A percentile compares a stretch with the other conserved stretches of the same genome.
These are phyloP conservation scores for Trypoxylus dichotomus DNA, from an alignment of 1,140 invertebrate species.

Conservation along the genomic window DNA sequence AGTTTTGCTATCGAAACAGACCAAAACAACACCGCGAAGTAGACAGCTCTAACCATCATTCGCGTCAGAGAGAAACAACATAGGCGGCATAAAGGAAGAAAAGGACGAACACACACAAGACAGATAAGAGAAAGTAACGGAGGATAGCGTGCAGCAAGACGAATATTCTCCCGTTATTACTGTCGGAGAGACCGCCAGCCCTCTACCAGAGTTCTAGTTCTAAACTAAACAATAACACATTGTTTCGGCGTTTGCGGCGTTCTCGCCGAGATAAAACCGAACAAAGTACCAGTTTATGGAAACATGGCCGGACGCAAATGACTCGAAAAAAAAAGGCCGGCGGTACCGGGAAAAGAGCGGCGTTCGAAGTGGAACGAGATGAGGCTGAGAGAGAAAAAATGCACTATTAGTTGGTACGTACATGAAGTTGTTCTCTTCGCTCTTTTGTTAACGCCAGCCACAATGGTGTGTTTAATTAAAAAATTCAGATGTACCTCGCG, in stretches of 20 bases:
- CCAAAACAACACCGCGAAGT: too few relatives aligned
- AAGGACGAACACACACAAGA: neutral
- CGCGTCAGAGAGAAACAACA: neutral
- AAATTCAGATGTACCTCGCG: neutral
- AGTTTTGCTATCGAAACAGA: too few relatives aligned
- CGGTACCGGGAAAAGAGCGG: neutral
- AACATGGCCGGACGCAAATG: neutral
- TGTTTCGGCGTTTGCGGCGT: slow-evolving; percentile 1
- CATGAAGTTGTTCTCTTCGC: neutral
- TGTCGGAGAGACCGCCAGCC: neutral
- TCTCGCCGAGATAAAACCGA: neutral
- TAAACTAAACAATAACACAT: slow-evolving; percentile 7
- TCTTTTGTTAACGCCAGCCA: neutral
- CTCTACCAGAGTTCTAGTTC: neutral
- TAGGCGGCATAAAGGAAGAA: neutral
- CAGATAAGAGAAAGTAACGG: neutral
- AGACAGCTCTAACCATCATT: too few relatives aligned
- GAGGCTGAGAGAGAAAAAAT: neutral
- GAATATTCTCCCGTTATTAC: neutral
- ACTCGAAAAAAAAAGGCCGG: neutral
- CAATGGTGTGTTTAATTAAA: slow-evolving; percentile 7
- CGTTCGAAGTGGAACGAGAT: neutral
- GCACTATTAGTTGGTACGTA: neutral
- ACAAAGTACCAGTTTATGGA: neutral
- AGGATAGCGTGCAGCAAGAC: neutral